Conservation (phyloP, 2,797 vertebrate genomes). For the Ctenopoma multispine region DNA sequence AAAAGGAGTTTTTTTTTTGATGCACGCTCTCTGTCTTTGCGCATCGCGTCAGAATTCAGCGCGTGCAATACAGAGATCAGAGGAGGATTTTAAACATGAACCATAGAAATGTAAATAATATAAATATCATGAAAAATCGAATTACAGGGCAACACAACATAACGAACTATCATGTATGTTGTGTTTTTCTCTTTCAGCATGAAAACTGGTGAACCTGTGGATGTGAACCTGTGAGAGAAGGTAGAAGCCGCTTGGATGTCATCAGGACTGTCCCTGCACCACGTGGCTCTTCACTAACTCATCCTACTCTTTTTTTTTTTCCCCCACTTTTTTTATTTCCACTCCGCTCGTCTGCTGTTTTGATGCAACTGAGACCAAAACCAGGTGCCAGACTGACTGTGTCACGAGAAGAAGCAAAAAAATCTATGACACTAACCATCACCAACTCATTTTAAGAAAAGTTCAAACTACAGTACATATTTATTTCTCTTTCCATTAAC, state of each 20-base stretch:
- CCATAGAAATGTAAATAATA: no score
- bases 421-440: slow-evolving; percentile 11
- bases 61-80: no score
- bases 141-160: no score
- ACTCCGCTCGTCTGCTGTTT: slow-evolving; percentile 22
- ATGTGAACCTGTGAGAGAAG: slow-evolving; percentile 12
- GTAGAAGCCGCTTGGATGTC: background rate
- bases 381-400: slow-evolving; percentile 78
- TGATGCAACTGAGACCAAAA: slow-evolving; percentile 70
- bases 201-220: no score
- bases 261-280: background rate
- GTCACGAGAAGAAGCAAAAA: slow-evolving; percentile 73
- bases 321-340: slow-evolving; percentile 5
- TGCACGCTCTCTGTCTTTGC: no score
- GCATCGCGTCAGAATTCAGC: no score
- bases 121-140: no score
- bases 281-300: slow-evolving; percentile 24
- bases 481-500: background rate
- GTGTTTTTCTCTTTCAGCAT: no score
- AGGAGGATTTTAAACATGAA: no score
- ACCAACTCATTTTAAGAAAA: slow-evolving; percentile 7
- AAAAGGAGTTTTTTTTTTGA: no score
- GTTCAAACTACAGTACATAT: background rate
- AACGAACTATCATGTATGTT: no score
- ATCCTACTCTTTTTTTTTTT: background rate